These are phyloP conservation scores for Clarias magur DNA, from an alignment of 2,113 vertebrate species.

Conservation along the genomic window DNA sequence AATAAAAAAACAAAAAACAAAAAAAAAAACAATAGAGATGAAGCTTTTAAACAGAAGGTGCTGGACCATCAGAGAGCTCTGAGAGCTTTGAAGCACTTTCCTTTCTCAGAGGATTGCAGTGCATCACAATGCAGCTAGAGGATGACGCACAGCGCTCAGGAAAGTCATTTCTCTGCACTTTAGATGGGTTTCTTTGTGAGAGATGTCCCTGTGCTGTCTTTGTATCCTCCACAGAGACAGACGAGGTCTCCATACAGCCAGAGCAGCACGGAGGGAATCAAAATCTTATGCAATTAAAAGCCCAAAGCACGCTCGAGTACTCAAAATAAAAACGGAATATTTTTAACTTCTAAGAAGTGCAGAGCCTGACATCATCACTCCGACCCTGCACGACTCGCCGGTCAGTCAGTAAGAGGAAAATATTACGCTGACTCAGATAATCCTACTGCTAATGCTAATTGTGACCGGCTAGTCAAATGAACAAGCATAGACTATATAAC, in stretches of 20 bases:
- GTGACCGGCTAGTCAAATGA: no score
- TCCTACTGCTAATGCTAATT: background rate
- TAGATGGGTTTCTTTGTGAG: background rate
- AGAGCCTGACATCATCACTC: background rate
- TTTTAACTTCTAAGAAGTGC: background rate
- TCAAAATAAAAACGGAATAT: background rate
- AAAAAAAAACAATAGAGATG: background rate
- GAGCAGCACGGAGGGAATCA: background rate
- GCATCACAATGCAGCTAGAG: background rate
- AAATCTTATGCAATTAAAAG: background rate
- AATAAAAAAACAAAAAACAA: background rate
- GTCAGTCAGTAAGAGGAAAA: background rate
- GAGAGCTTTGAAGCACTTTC: background rate
- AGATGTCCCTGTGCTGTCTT: background rate
- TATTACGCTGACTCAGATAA: background rate
- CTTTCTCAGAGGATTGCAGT: background rate
- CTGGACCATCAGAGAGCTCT: background rate
- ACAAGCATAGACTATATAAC: background rate
- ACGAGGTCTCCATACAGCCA: background rate
- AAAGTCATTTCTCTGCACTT: background rate
- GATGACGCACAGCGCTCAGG: background rate
- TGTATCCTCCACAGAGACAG: background rate
- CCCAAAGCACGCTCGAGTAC: background rate
- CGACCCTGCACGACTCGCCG: background rate
- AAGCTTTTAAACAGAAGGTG: background rate